Base-by-base conservation (phyloP, 92 coral and sea anemone species). In the Galaxea fascicularis region DNA sequence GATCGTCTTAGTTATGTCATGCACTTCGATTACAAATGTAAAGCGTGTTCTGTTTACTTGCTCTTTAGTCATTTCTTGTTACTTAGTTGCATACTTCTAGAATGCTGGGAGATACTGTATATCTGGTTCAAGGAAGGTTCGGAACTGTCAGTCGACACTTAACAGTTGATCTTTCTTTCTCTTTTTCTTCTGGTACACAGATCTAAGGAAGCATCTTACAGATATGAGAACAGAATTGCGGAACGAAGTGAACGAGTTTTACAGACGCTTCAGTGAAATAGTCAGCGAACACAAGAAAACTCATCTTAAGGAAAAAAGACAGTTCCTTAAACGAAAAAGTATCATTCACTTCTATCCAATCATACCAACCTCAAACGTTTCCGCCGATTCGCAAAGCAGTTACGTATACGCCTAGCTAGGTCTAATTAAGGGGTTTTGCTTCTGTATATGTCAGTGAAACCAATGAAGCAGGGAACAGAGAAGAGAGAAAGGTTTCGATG, bases 211-310 rank as follows among this genome's bases (percentile, higher is more conserved):
- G 17, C 83, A 45, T 65, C 27, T 78, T 26, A n/a, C 59, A 8
- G 24, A 52, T 45, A 0, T 78, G n/a, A 66, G 47, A 16, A 13
- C 18, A 51, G 83, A 85, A 76, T 16, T 85, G 76, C 47, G 26
- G 26, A 58, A 85, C 16, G 70, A 74, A 31, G 88, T 85, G 72
- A 44, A 76, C 45, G 62, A 28, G 4, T 85, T 85, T 78, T 76
- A 85, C 57, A 49, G 21, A 22, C 51, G 76, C n/a, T 6, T 85
- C 35, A 49, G 29, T 20, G 52, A 85, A 28, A 62, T 24, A 6
- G 78, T 66, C 65, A 8, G 28, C 60, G 65, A 75, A 78, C 62
- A 76, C 64, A 85, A 21, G 46, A 10, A 29, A 20, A 7, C 74
- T 39, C 88, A 85, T 24, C 49, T 29, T 30, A 68, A 46, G 24